phyloP scores from a whole-genome alignment of 2,113 vertebrate genomes.

The Triplophysa rosa region DNA sequence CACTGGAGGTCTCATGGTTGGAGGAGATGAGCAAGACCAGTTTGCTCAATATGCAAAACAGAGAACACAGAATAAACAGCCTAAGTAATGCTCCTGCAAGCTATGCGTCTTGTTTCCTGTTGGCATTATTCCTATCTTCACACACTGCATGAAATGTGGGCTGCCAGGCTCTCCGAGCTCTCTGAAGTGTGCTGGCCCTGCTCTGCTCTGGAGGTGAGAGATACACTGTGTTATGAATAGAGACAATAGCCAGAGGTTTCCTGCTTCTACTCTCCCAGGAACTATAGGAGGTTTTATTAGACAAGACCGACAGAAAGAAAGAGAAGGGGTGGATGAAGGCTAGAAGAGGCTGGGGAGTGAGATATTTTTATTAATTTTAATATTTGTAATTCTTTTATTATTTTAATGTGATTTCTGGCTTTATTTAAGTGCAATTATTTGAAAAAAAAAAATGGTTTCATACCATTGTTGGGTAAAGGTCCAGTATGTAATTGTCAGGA shows the following conservation, averaged over 20 bases:
- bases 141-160: conserved; percentile 26
- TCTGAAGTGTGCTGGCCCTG: conserved; percentile 21
- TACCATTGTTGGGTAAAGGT: no score
- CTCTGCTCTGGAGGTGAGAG: conserved; percentile 38
- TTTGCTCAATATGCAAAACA: conserved; percentile 47
- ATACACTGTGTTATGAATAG: conserved; percentile 40
- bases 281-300: conserved; percentile 46
- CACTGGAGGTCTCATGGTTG: conserved; percentile 8
- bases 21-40: conserved; percentile 17
- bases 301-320: conserved; percentile 10
- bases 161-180: conserved; percentile 33
- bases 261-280: conserved; percentile 41
- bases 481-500: no score
- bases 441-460: no score
- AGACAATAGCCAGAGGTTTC: conserved; percentile 52
- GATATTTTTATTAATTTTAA: neutral
- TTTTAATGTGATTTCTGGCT: neutral
- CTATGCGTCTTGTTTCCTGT: conserved; percentile 40
- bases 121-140: conserved; percentile 25
- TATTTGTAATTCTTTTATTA: neutral
- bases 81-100: conserved; percentile 46
- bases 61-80: conserved; percentile 46
- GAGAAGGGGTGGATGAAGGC: neutral
- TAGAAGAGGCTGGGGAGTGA: conserved; percentile 1
- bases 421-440: no score